phyloP scores from a whole-genome alignment of 2,113 vertebrate genomes.

The Ancistrus triradiatus region DNA sequence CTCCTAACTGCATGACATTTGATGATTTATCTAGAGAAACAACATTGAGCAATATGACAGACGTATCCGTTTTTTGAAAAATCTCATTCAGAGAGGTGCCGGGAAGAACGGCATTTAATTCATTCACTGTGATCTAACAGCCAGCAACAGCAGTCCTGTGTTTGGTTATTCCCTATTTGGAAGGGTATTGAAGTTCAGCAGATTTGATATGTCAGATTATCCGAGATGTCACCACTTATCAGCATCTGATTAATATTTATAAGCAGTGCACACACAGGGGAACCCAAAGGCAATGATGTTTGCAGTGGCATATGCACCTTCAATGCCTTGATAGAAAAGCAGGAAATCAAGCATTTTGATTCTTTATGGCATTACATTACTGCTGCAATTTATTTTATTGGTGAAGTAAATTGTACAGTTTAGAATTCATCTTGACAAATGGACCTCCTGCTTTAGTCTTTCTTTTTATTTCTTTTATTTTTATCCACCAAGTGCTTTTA shows the following conservation, averaged over 20 bases:
- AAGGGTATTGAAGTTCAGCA: not conserved
- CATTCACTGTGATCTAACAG: too few relatives aligned
- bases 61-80: too few relatives aligned
- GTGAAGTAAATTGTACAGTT: not conserved
- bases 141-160: too few relatives aligned
- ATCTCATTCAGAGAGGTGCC: too few relatives aligned
- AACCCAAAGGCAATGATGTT: slow-evolving; percentile 9
- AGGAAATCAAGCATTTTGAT: not conserved
- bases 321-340: slow-evolving; percentile 14
- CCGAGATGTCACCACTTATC: slow-evolving; percentile 19
- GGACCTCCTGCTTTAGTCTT: not conserved
- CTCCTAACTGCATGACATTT: too few relatives aligned
- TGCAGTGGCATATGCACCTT: slow-evolving; percentile 7
- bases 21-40: too few relatives aligned
- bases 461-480: too few relatives aligned
- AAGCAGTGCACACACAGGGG: slow-evolving; percentile 6
- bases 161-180: not conserved
- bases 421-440: slow-evolving; percentile 1
- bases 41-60: too few relatives aligned
- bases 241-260: slow-evolving; percentile 30
- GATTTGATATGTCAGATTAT: slow-evolving; percentile 25
- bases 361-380: not conserved
- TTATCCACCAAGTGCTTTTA: not conserved
- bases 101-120: too few relatives aligned
- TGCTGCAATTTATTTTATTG: slow-evolving; percentile 6